Evolutionary conservation across 2,797 vertebrate genomes (phyloP).

Genomic region (Lophotriccus pileatus): DNA sequence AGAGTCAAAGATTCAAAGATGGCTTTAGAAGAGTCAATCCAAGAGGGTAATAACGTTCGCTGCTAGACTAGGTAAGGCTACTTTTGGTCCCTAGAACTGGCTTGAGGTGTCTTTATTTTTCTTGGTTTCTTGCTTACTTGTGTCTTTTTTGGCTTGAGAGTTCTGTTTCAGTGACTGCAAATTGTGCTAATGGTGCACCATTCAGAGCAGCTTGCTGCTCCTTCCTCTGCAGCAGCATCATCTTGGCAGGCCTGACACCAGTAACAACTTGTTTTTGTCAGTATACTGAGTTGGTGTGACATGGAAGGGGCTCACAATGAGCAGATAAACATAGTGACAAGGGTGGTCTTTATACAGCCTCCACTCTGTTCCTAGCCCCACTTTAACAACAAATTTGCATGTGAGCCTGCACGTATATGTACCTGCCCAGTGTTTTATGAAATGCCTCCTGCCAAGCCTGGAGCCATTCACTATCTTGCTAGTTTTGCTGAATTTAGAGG

Average conservation of each 20-base stretch:
- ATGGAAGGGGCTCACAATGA: not conserved
- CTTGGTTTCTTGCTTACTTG: not conserved
- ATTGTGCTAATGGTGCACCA: conserved; percentile 38
- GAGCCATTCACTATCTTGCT: not conserved
- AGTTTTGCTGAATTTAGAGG: conserved; percentile 9
- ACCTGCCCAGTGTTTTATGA: not conserved
- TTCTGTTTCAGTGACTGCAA: not conserved
- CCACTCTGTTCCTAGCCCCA: not conserved
- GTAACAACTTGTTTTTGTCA: conserved; percentile 56
- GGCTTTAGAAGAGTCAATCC: not conserved
- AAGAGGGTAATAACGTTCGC: not conserved
- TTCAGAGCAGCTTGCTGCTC: not conserved
- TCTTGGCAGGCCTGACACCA: conserved; percentile 47
- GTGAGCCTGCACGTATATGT: not conserved
- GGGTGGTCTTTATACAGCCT: not conserved
- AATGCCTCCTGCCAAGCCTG: not conserved
- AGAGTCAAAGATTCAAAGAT: not conserved
- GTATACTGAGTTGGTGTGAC: conserved; percentile 27
- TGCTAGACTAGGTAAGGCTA: not conserved
- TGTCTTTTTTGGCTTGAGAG: not conserved
- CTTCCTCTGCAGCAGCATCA: not conserved
- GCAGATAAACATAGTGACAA: not conserved
- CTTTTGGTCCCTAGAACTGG: not conserved
- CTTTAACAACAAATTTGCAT: not conserved
- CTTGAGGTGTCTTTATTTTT: not conserved